These are phyloP conservation scores for Montipora efflorescens DNA, from an alignment of 64 coral and sea anemone genomes.

Conservation along the genomic window DNA sequence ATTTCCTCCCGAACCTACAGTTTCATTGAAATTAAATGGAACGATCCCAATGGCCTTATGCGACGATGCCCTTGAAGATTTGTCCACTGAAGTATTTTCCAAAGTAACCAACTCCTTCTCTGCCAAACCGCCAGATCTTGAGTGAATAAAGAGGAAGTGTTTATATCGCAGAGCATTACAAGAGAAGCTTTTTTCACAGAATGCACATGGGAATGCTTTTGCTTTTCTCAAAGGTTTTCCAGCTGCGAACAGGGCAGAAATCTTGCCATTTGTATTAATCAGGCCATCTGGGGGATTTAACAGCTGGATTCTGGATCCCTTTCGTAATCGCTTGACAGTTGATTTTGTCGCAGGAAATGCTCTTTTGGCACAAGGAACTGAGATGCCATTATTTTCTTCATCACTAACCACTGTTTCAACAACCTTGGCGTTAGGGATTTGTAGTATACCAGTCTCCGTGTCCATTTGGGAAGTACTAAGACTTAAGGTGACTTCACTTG, in stretches of 20 bases:
- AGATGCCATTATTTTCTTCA: neutral
- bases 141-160: constrained; percentile 2
- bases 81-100: neutral
- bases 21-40: neutral
- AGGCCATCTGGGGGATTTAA: neutral
- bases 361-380: neutral
- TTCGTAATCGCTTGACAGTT: neutral
- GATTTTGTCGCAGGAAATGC: neutral
- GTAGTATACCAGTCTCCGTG: neutral
- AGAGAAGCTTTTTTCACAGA: constrained; percentile 11
- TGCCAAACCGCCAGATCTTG: neutral
- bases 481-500: neutral
- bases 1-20: neutral
- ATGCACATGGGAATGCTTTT: neutral
- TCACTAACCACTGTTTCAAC: neutral
- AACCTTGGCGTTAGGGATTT: neutral
- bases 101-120: neutral
- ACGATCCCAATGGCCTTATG: too few species aligned
- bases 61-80: neutral
- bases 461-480: neutral
- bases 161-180: neutral
- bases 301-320: neutral
- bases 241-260: too few species aligned
- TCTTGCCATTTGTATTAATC: neutral
- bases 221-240: neutral